Evolutionary conservation across 2,797 vertebrate species (phyloP).

Genomic region (Melanogrammus aeglefinus): DNA sequence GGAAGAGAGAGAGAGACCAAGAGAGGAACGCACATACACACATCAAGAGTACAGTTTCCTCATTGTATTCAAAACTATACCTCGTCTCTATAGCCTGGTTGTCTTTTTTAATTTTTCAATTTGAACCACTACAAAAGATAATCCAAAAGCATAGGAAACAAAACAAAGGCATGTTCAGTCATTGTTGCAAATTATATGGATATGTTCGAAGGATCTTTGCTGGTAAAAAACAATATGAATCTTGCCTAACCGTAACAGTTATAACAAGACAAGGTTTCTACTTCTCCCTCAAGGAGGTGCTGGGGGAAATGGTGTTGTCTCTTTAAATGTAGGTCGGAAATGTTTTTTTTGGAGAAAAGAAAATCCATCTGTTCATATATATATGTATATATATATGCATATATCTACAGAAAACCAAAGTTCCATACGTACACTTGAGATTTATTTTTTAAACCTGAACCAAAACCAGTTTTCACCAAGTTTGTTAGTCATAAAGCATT

Average conservation of each 20-base stretch:
- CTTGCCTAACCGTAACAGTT: slow-evolving; percentile 69
- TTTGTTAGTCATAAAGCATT: slow-evolving; percentile 71
- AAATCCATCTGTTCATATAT: not conserved
- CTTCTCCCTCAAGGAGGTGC: not conserved
- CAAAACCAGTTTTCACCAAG: slow-evolving; percentile 72
- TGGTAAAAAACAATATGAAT: slow-evolving; percentile 70
- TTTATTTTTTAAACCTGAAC: slow-evolving; percentile 76
- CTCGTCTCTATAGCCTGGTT: slow-evolving; percentile 64
- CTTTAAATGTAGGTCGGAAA: not conserved
- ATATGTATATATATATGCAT: slow-evolving; percentile 57
- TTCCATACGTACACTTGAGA: slow-evolving; percentile 76
- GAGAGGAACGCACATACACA: slow-evolving; percentile 76
- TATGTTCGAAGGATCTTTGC: slow-evolving; percentile 84
- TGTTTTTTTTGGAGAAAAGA: slow-evolving; percentile 66
- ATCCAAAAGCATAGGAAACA: slow-evolving; percentile 78
- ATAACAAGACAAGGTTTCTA: slow-evolving; percentile 46
- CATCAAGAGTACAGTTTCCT: not conserved
- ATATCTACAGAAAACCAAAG: slow-evolving; percentile 58
- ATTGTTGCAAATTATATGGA: slow-evolving; percentile 84
- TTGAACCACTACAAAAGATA: slow-evolving; percentile 81
- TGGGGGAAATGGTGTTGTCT: slow-evolving; percentile 18
- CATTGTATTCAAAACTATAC: slow-evolving; percentile 69
- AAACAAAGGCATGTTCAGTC: slow-evolving; percentile 9
- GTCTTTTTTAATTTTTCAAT: slow-evolving; percentile 81
- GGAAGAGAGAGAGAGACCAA: slow-evolving; percentile 76